Evolutionary conservation across 2,888 invertebrate species (phyloP), one percentile per base, ranked within the genome.

Genomic region (Sesia bembeciformis): DNA sequence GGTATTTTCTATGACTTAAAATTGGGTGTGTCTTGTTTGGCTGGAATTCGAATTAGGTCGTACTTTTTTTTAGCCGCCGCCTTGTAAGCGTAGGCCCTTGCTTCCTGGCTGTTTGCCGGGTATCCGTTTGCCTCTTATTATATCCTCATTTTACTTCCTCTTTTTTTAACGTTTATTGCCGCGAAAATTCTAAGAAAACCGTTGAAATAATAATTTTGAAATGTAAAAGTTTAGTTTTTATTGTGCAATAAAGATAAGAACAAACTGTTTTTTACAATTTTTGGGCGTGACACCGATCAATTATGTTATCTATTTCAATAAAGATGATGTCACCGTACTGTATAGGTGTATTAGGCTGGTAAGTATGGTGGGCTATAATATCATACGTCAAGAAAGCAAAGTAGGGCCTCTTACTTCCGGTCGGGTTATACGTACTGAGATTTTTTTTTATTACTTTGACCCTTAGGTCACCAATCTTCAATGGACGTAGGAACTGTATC

Each of bases 201-300:
- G 46, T 7, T 46, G 46, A 46, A 8, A 3, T 46, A 8, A 4
- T 4, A 46, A 23, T 46, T 8, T 46, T 46, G 5, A 46, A 3
- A 4, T 4, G 8, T 4, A 46, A 8, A 46, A 46, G 23, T 4
- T 8, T 8, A 46, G 4, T n/a, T 23, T 46, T 8, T 46, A 46
- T 46, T 46, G 46, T 46, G 23, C 8, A 8, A 8, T 46, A 46
- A n/a, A 8, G 46, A 46, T 46, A 46, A 46, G 23, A 8, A 46
- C 3, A 5, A 4, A 8, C 51, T 58, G 53, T 60, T 62, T 62
- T 60, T 62, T 59, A 56, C 60, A 62, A 60, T 62, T 69, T 67
- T 74, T 78, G 82, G 87, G 86, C 75, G 87, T 85, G 82, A 70
- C 84, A 70, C 61, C 65, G 71, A 76, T 78, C 80, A 81, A 77